A percentile compares a stretch with the other conserved stretches of the same genome.
Evolutionary conservation across 1,140 invertebrate genomes (phyloP).

Genomic region (Plectrocnemia conspersa): DNA sequence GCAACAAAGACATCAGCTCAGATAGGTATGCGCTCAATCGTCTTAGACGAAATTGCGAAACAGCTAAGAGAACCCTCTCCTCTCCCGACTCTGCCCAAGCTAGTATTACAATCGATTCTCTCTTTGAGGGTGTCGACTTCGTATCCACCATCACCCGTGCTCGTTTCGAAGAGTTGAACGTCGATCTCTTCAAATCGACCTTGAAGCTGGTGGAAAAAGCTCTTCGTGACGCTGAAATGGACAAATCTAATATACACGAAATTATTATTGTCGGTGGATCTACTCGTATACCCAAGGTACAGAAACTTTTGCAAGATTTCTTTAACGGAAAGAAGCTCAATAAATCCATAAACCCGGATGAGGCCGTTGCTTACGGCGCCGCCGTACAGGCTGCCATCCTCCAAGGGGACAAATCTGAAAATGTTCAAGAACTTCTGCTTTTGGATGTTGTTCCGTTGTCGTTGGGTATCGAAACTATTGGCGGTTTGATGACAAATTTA

Average conservation of each 20-base stretch:
- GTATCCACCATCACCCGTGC: slow-evolving; percentile 93
- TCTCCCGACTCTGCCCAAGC: slow-evolving; percentile 93
- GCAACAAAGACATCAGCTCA: slow-evolving; percentile 87
- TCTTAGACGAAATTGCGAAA: slow-evolving; percentile 89
- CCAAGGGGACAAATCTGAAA: slow-evolving; percentile 90
- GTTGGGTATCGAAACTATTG: slow-evolving; percentile 94
- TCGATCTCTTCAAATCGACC: slow-evolving; percentile 87
- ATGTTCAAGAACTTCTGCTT: slow-evolving; percentile 82
- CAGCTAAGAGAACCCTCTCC: slow-evolving; percentile 92
- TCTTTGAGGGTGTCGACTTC: slow-evolving; percentile 95
- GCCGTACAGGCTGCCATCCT: slow-evolving; percentile 91
- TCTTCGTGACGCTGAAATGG: slow-evolving; percentile 88
- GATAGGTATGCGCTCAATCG: slow-evolving; percentile 90
- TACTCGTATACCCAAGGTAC: slow-evolving; percentile 97
- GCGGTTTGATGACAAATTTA: slow-evolving; percentile 92
- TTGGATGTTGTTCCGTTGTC: slow-evolving; percentile 93
- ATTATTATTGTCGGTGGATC: slow-evolving; percentile 97
- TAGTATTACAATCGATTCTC: slow-evolving; percentile 89
- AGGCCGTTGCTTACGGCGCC: slow-evolving; percentile 87
- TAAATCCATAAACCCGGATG: slow-evolving; percentile 96
- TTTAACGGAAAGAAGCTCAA: slow-evolving; percentile 98
- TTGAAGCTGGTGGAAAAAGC: slow-evolving; percentile 95
- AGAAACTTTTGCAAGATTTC: slow-evolving; percentile 90
- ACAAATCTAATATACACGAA: slow-evolving; percentile 88
- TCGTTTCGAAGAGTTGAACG: slow-evolving; percentile 90